phyloP scores from a whole-genome alignment of 2,888 invertebrate species.

The Xanthia togata region DNA sequence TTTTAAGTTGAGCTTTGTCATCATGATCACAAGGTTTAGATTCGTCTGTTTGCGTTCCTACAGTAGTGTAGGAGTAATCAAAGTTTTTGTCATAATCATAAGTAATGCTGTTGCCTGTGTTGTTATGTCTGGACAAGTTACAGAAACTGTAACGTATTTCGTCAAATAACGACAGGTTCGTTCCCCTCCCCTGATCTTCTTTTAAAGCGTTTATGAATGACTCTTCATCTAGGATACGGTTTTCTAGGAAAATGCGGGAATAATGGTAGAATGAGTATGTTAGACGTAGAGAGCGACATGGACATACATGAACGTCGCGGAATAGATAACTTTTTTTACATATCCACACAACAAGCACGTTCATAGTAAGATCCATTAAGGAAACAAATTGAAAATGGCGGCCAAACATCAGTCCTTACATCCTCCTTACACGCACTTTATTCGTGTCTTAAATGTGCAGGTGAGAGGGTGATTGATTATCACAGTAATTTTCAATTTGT shows the following conservation, averaged over 20 bases:
- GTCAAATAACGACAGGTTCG: constrained; percentile 85
- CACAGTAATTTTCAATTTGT: neutral
- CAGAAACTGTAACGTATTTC: constrained; percentile 85
- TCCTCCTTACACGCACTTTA: neutral
- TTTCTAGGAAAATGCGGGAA: constrained; percentile 74
- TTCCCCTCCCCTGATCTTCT: constrained; percentile 82
- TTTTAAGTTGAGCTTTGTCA: constrained; percentile 37
- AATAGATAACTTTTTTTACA: neutral
- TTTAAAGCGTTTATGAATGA: constrained; percentile 80
- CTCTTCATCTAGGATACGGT: constrained; percentile 84
- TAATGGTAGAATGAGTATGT: constrained; percentile 50
- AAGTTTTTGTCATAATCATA: constrained; percentile 54
- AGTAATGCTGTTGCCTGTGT: constrained; percentile 66
- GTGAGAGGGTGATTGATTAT: too few relatives aligned
- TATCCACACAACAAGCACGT: neutral
- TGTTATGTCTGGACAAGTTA: constrained; percentile 75
- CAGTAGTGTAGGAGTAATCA: constrained; percentile 62
- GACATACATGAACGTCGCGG: neutral
- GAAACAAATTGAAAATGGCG: neutral
- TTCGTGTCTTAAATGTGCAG: neutral
- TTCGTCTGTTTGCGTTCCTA: constrained; percentile 65
- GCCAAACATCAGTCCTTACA: neutral
- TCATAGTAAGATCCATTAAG: neutral
- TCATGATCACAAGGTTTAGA: constrained; percentile 32
- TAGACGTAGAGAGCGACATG: neutral